Evolutionary conservation across 2,113 vertebrate species (phyloP).

Genomic region (Haplochromis vanheusdeni): DNA sequence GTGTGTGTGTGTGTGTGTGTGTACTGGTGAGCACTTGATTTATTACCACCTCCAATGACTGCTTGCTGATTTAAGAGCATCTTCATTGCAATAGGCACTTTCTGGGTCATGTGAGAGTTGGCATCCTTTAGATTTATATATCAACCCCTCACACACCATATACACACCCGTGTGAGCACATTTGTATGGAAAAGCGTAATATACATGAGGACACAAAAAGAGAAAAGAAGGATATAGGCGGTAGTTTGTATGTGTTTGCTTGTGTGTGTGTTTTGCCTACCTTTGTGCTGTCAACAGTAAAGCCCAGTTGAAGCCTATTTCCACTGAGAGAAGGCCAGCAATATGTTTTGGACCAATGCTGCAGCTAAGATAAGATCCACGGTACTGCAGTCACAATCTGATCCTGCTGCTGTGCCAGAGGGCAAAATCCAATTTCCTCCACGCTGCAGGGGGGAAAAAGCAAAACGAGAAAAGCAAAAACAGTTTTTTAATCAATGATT

Average conservation of each 20-base stretch:
- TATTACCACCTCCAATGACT: constrained; percentile 23
- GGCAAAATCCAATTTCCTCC: constrained; percentile 66
- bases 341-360: constrained; percentile 56
- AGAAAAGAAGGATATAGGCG: not conserved
- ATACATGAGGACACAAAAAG: not conserved
- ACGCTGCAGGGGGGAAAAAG: not conserved
- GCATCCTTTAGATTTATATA: constrained; percentile 28
- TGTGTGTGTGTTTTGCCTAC: not conserved
- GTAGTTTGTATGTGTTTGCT: not conserved
- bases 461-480: constrained; percentile 34
- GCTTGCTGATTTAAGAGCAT: constrained; percentile 39
- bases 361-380: constrained; percentile 54
- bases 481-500: constrained; percentile 42
- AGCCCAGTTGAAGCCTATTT: constrained; percentile 37
- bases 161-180: not conserved
- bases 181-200: not conserved
- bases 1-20: not conserved
- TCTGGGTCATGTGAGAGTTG: constrained; percentile 38
- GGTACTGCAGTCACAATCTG: constrained; percentile 55
- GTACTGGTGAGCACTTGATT: constrained; percentile 17
- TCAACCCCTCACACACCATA: not conserved
- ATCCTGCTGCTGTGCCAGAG: constrained; percentile 49
- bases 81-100: constrained; percentile 28
- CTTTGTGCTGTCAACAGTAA: constrained; percentile 28
- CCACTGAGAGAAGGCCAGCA: constrained; percentile 38